phyloP scores from a whole-genome alignment of 2,888 invertebrate genomes.

The Pantelozetes paolii region DNA sequence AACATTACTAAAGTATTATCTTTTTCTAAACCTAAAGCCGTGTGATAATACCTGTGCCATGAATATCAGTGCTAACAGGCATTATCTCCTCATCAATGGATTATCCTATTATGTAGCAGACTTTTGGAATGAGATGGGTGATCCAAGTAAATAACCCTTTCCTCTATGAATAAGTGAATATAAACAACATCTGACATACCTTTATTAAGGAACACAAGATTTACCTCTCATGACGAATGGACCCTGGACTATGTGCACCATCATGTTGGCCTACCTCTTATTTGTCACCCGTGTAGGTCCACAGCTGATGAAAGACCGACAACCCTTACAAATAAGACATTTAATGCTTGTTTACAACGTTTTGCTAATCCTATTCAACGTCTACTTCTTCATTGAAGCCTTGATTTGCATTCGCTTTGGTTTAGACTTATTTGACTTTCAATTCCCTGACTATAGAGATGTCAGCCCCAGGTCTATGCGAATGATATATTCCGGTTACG shows the following conservation, averaged over 20 bases:
- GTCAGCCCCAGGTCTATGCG: not conserved
- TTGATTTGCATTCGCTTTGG: slow-evolving; percentile 3
- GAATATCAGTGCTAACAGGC: not conserved
- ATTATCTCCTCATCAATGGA: not conserved
- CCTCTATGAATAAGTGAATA: not conserved
- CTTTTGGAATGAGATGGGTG: not conserved
- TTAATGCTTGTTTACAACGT: slow-evolving; percentile 16
- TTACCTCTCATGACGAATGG: slow-evolving; percentile 19
- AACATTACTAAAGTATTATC: no score
- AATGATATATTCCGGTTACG: not conserved
- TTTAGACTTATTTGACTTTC: not conserved
- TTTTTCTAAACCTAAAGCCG: no score
- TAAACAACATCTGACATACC: no score
- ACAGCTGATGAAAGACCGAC: slow-evolving; percentile 36
- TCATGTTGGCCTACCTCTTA: slow-evolving; percentile 18
- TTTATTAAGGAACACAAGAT: not conserved
- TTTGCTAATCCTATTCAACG: not conserved
- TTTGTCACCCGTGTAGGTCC: slow-evolving; percentile 33
- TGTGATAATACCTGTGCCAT: not conserved
- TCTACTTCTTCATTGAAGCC: slow-evolving; percentile 2
- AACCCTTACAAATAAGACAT: not conserved
- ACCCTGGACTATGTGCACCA: slow-evolving; percentile 34
- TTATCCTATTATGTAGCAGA: not conserved
- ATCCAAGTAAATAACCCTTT: not conserved
- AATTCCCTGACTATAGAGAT: not conserved